Evolutionary conservation across 2,888 invertebrate species (phyloP).

Genomic region (Leptogaster cylindrica): DNA sequence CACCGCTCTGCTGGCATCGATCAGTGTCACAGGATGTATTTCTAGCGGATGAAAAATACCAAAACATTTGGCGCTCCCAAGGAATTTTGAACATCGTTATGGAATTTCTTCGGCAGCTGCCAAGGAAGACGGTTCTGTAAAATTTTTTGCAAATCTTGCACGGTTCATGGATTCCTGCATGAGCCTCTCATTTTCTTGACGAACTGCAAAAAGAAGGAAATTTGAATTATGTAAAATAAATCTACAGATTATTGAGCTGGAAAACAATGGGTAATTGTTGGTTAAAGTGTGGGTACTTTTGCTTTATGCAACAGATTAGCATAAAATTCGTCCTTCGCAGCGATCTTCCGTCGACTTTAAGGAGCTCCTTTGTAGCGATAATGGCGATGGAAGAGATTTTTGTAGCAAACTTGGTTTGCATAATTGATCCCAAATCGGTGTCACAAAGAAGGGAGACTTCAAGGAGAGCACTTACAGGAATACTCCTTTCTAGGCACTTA

Average conservation of each 20-base stretch:
- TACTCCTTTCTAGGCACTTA: too few relatives aligned
- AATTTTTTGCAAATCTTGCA: conserved; percentile 59
- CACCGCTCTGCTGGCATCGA: conserved; percentile 18
- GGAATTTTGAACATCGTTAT: conserved; percentile 51
- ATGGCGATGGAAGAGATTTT: too few relatives aligned
- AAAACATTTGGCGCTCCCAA: conserved; percentile 19
- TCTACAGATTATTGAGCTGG: conserved; percentile 12
- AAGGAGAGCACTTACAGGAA: too few relatives aligned
- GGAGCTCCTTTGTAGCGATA: too few relatives aligned
- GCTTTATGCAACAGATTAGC: too few relatives aligned
- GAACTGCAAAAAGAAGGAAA: conserved; percentile 70
- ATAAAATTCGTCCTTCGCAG: too few relatives aligned
- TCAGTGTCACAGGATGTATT: conserved; percentile 32
- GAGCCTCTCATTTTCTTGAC: conserved; percentile 87
- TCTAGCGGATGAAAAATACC: conserved; percentile 8
- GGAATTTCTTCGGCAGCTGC: conserved; percentile 52
- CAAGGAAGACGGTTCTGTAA: conserved; percentile 57
- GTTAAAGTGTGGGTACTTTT: neutral
- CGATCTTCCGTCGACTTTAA: too few relatives aligned
- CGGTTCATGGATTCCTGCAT: conserved; percentile 76
- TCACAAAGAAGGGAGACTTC: too few relatives aligned
- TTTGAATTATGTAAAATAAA: neutral
- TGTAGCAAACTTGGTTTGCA: too few relatives aligned
- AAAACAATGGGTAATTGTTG: conserved; percentile 8
- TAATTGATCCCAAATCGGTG: too few relatives aligned